Evolutionary conservation across 2,797 vertebrate genomes (phyloP).

Genomic region (Discoglossus pictus): DNA sequence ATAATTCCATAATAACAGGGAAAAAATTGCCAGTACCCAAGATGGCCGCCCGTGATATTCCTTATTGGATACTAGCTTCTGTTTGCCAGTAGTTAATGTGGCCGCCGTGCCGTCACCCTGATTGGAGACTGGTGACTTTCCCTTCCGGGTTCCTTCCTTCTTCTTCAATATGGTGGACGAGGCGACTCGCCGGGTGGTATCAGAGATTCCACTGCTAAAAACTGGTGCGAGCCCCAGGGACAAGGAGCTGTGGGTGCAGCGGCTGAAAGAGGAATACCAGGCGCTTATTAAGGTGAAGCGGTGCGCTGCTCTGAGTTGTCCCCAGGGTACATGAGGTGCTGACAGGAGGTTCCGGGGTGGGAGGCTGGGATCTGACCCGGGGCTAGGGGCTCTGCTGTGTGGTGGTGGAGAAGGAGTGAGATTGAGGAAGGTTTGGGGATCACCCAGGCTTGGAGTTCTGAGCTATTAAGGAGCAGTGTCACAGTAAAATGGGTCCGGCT

Average conservation of each 20-base stretch:
- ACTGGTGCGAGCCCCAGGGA: slow-evolving; percentile 86
- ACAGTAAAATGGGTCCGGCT: not conserved
- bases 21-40: too few species aligned
- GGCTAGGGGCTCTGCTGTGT: fast-evolving
- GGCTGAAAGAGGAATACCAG: slow-evolving; percentile 89
- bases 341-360: slow-evolving; percentile 24
- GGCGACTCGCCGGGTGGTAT: slow-evolving; percentile 77
- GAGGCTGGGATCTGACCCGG: not conserved
- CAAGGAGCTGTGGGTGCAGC: slow-evolving; percentile 83
- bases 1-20: too few species aligned
- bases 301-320: not conserved
- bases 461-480: not conserved
- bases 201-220: slow-evolving; percentile 84
- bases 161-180: slow-evolving; percentile 81
- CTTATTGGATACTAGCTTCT: too few species aligned
- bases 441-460: not conserved
- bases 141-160: slow-evolving; percentile 19
- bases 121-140: slow-evolving; percentile 48
- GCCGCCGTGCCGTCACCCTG: not conserved
- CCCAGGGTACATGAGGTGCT: slow-evolving; percentile 14
- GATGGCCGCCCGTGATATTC: too few species aligned
- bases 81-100: slow-evolving; percentile 55
- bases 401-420: too few species aligned
- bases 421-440: not conserved
- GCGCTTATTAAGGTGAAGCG: slow-evolving; percentile 79